Base-by-base conservation (phyloP, 2,113 vertebrate species). In the Delphinus delphis region DNA sequence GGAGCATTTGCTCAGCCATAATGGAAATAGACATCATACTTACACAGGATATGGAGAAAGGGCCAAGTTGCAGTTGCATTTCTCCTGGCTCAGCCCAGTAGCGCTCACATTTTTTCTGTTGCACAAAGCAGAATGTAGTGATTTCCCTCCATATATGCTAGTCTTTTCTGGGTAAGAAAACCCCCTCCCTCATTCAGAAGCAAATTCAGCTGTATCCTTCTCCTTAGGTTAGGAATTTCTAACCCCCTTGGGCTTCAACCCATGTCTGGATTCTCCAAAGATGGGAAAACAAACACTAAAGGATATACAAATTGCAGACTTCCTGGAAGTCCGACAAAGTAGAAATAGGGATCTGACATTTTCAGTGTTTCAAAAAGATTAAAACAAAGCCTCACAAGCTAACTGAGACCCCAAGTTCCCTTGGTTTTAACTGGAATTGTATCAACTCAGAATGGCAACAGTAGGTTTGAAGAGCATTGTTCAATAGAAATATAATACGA, bases 31-130 rank as follows among this genome's bases (percentile, higher is more conserved):
- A 25, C 15, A 76, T 95, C 58, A 58, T 98, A 99, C 99, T 99
- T 98, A 99, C 99, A 81, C 99, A 99, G 95, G 97, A 86, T 76
- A 99, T 38, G n/a, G 96, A 98, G 95, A 99, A 99, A 0, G 99
- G 99, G 0, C 99, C 99, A 2, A 98, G 98, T 7, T 98, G 97
- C 93, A 99, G 98, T 2, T 98, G 95, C 4, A 83, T 94, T 38
- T 98, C 97, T 0, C 96, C 98, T 36, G 50, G 97, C 91, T 99
- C 98, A 0, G 99, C 99, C 99, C 99, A 99, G 98, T 99, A 99
- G 67, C 99, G 98, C 97, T 99, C 99, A 90, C 99, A 99, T 60
- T 99, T 99, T 99, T 99, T 99, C 99, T 99, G 98, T 97, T 25
- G 95, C 5, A 93, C 87, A 97, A 98, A 98, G 84, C 77, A 97